Evolutionary conservation across 2,888 invertebrate genomes (phyloP).

Genomic region (Drosophila pseudotakahashii): DNA sequence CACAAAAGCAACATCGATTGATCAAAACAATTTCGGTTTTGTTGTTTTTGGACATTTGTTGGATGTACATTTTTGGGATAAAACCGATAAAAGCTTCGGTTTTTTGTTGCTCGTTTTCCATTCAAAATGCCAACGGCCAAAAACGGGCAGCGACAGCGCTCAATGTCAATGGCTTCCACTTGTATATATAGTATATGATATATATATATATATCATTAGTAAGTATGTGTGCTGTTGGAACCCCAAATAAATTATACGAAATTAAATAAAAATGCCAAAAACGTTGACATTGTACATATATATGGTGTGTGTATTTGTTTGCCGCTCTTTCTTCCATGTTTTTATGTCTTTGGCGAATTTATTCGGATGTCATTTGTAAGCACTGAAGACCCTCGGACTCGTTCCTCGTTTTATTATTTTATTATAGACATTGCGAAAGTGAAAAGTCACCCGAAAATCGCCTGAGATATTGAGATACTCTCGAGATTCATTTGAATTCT

Average conservation of each 20-base stretch:
- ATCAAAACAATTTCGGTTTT: slow-evolving; percentile 24
- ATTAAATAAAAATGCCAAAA: slow-evolving; percentile 58
- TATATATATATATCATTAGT: slow-evolving; percentile 1
- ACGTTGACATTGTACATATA: slow-evolving; percentile 44
- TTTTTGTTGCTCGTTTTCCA: slow-evolving; percentile 12
- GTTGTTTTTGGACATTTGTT: slow-evolving; percentile 38
- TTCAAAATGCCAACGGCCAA: slow-evolving; percentile 72
- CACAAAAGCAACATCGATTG: slow-evolving; percentile 19
- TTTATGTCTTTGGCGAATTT: slow-evolving; percentile 20
- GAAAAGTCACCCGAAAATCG: slow-evolving; percentile 20
- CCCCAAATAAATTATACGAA: slow-evolving; percentile 65
- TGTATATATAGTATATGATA: slow-evolving; percentile 3
- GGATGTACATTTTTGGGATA: slow-evolving; percentile 68
- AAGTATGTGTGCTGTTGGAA: neutral
- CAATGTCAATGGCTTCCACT: slow-evolving; percentile 70
- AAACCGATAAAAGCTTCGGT: slow-evolving; percentile 33
- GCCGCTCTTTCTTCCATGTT: slow-evolving; percentile 18
- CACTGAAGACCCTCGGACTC: slow-evolving; percentile 8
- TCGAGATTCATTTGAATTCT: slow-evolving; percentile 14
- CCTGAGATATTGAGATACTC: slow-evolving; percentile 7
- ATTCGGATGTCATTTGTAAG: slow-evolving; percentile 31
- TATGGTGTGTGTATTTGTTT: slow-evolving; percentile 1
- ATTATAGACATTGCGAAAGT: slow-evolving; percentile 29
- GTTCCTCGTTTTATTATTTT: slow-evolving; percentile 3
- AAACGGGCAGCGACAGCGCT: slow-evolving; percentile 67